Base-by-base conservation (phyloP, 1,140 invertebrate genomes). In the Calliphora vicina region DNA sequence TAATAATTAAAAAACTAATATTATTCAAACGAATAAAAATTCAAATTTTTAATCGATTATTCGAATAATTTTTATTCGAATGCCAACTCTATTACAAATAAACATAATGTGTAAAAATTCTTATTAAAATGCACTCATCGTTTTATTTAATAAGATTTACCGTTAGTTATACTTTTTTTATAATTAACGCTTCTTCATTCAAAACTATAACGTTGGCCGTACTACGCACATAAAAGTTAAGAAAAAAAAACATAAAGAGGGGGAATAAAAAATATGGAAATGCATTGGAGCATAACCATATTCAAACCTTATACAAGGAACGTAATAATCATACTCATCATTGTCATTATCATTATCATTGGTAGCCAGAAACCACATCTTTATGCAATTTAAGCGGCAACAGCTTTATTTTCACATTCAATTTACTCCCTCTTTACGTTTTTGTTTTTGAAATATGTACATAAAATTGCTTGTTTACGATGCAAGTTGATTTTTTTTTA, bases 211-310 rank as follows among this genome's bases (percentile, higher is more conserved):
- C 57, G 61, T 15, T 17, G 8, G 23, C 3, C 2, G n/a, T 67
- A 20, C 1, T 23, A 67, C 23, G 45, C 61, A 25, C 20, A 67
- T 20, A 67, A 23, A 67, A 9, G 25, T 50, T 5, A 25, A 10
- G 8, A 23, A 67, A 67, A 67, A 23, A 8, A 67, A 25, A 0
- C 8, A 25, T 1, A 23, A 67, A 43, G 43, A 78, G 74, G 35
- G 74, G 1, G n/a, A n/a, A 35, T 35, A 35, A 35, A 35, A 35
- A 35, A 35, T 35, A 35, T 35, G 35, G 10, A 35, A 25, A 43
- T 78, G 35, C 74, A 23, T n/a, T 15, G 20, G 25, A 78, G 74
- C 74, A 35, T 45, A 78, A 43, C 74, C 74, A 78, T 78, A 43
- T 78, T 78, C 25, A n/a, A 23, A 67, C 6, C 61, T 10, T 45